Base-by-base conservation (phyloP, 1,140 invertebrate species). In the Brachionus sp. region DNA sequence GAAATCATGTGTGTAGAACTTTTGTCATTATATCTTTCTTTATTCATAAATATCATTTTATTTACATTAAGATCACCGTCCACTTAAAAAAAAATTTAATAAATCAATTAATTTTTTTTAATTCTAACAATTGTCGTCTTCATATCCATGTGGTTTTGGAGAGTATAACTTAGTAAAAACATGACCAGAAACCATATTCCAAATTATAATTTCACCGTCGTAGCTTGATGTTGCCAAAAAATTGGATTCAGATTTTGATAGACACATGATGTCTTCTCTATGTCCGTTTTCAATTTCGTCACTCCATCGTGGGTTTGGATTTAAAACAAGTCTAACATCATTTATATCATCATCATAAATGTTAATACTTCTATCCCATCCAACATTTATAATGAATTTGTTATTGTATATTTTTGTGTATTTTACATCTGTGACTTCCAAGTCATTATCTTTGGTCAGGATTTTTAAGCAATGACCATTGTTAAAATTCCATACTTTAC, bases 171-270 rank as follows among this genome's bases (percentile, higher is more conserved):
- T 80, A 23, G 77, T 80, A 84, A 89, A 88, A n/a, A 89, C 88
- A 84, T 89, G 88, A 19, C 89, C 89, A 39, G 88, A 89, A n/a
- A 89, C 87, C 85, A 89, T 86, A 84, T 89, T 90, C 89, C 88
- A 89, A 6, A 89, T 87, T 77, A 89, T 89, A 6, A 89, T 86
- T 73, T 88, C 86, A 9, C 88, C 88, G 84, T 89, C 88, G 84
- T 89, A 89, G 46, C 87, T 87, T 3, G 87, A 86, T 29, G 89
- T 89, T 10, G 88, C 89, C 29, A 89, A 85, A 16, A 89, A 86
- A 84, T 89, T 88, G 12, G 87, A 86, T 37, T 86, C 86, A 84
- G 87, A 87, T 78, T 87, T 86, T 2, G 88, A 86, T 19, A 89
- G 85, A 6, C 87, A 85, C 12, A 89, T 77, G 19, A 89, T 88